A percentile compares a stretch with the other conserved stretches of the same genome.
Evolutionary conservation across 1,140 invertebrate genomes (phyloP).

Genomic region (Holotrichia oblita): DNA sequence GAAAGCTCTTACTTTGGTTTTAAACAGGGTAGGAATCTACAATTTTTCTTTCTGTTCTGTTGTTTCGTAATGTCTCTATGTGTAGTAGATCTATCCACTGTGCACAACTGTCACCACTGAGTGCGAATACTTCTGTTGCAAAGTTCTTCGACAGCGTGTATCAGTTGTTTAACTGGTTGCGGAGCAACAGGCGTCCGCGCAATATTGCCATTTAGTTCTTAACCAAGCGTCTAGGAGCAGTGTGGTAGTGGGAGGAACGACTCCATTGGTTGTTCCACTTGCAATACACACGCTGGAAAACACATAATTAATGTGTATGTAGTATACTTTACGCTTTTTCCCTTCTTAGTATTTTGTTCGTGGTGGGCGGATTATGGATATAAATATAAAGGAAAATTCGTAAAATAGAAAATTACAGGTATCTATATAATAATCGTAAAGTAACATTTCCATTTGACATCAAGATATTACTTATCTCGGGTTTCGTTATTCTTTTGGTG

Average conservation of each 20-base stretch:
- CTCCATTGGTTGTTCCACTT: constrained; percentile 28
- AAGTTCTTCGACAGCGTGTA: constrained; percentile 27
- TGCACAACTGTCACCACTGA: constrained; percentile 29
- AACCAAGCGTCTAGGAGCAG: neutral
- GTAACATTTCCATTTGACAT: too few species aligned
- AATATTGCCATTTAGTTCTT: constrained; percentile 17
- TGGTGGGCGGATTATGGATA: neutral
- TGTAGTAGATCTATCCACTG: neutral
- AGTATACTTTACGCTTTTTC: neutral
- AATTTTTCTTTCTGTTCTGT: neutral
- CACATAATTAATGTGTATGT: constrained; percentile 15
- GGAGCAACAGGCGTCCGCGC: constrained; percentile 28
- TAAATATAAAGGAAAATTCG: neutral
- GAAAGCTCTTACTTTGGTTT: neutral
- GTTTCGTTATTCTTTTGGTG: too few species aligned
- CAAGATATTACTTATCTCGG: too few species aligned
- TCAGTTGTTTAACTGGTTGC: constrained; percentile 22
- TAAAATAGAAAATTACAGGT: neutral
- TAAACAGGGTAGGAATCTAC: neutral
- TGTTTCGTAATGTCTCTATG: neutral
- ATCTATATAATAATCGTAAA: too few species aligned
- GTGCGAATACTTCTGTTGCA: too few species aligned
- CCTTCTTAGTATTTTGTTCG: neutral
- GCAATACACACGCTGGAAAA: constrained; percentile 26
- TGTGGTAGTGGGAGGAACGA: neutral